Base-by-base conservation (phyloP, 2,113 vertebrate species). In the Larimichthys polyactis region DNA sequence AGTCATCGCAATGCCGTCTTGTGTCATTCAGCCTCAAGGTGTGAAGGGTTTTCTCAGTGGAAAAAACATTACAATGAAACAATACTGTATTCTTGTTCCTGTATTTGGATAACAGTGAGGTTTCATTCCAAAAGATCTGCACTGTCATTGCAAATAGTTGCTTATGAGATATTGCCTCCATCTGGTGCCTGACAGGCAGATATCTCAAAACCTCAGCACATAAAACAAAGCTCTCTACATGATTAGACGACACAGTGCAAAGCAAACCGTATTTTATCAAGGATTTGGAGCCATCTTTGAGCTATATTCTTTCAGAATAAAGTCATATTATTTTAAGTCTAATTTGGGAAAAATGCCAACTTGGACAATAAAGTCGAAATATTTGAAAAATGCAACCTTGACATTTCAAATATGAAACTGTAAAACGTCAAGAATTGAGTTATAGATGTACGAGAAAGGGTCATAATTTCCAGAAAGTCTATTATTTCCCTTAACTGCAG, bases 11-110 rank as follows among this genome's bases (percentile, higher is more conserved):
- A 69, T 71, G 54, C 29, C 0, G 2, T n/a, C 65, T 32, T 2
- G 62, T 68, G 85, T 83, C 85, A 70, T 62, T 82, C 87, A 87
- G 90, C 89, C 82, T 17, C 29, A 22, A 80, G 79, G 36, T 65
- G 65, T 63, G 12, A 52, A 73, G 46, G n/a, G 4, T 52, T 57
- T 15, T 24, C 64, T 54, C n/a, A 4, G 12, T 51, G 70, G 36
- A 73, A 14, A 49, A 71, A 43, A 5, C 1, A 54, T n/a, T 55
- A 48, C 48, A n/a, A 4, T 71, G 62, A 27, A 46, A 89, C 68
- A 63, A 49, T 40, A 6, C 24, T 15, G 11, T 4, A 4, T 12
- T 44, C 7, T 22, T 71, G 43, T 15, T 49, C 14, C 15, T 63
- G 19, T 36, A 15, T 36, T 22, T 1, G 0, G 36, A 19, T 48